Evolutionary conservation across 1,140 invertebrate species (phyloP), one percentile per base, ranked within the genome.

Genomic region (Physella acuta): DNA sequence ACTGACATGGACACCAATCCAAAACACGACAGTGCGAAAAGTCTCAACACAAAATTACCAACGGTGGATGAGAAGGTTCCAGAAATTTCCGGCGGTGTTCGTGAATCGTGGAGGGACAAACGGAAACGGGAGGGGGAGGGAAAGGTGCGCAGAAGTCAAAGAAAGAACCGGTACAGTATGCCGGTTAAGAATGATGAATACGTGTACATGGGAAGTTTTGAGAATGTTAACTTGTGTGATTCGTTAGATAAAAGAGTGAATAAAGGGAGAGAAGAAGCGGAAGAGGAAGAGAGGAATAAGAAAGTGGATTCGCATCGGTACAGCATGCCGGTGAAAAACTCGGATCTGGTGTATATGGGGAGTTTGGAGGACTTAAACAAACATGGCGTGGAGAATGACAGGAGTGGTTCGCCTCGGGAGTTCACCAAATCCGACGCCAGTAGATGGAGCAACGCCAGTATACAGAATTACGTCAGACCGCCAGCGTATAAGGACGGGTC

Each of bases 131-230:
- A 28, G 36, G 36, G 31, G 1, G n/a, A 36, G 36, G 31, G 31
- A 11, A 14, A 36, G 5, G 20, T 17, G 3, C 14, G 31, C n/a
- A 17, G 1, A 5, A 1, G 33, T 34, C 33, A 28, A 31, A 28
- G 5, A 4, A 34, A 34, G 33, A 59, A 59, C n/a, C 60, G 62
- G 0, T 64, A 64, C 49, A 64, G 62, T 30, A 53, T 52, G 2
- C 62, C 62, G 1, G 26, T 30, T 33, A 64, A 64, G 30, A 64
- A 64, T 33, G 62, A 64, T 5, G 44, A 64, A 8, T 64, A 31
- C 16, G 62, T 64, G 0, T 64, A 64, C 49, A 64, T 64, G 62
- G 62, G 62, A 16, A 64, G 62, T 36, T 52, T 51, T 31, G 62
- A 64, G 33, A 64, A 64, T 28, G 1, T 64, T 24, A 52, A 8